These are phyloP conservation scores for Protomyctophum bolini DNA, from an alignment of 2,113 vertebrate species.

Conservation along the genomic window DNA sequence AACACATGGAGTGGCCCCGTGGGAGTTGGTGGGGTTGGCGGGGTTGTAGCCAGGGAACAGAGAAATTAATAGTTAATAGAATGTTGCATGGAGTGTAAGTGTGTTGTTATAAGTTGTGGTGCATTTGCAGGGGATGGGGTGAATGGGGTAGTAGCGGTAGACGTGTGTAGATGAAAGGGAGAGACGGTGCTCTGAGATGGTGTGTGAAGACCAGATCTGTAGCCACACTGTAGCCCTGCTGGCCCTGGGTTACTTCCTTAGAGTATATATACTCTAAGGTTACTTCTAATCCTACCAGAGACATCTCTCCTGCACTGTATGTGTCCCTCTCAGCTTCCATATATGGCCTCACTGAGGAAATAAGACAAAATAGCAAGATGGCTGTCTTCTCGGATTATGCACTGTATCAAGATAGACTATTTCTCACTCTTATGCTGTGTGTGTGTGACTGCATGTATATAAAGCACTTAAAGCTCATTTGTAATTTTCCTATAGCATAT, in stretches of 20 bases:
- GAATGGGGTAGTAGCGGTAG: conserved; percentile 29
- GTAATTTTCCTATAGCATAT: conserved; percentile 2
- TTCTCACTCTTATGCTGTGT: conserved; percentile 55
- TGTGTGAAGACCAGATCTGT: conserved; percentile 49
- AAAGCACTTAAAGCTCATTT: conserved; percentile 15
- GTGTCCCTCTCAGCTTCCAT: conserved; percentile 64
- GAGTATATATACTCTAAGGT: too few relatives aligned
- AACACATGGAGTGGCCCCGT: conserved; percentile 50
- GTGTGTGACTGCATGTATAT: conserved; percentile 72
- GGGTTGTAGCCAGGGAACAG: conserved; percentile 53
- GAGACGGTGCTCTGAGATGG: conserved; percentile 20
- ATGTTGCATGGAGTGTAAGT: conserved; percentile 64
- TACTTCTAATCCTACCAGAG: conserved; percentile 63
- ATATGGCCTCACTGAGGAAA: conserved; percentile 60
- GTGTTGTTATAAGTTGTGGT: conserved; percentile 50
- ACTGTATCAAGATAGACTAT: conserved; percentile 43
- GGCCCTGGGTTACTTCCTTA: conserved; percentile 54
- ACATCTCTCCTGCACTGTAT: conserved; percentile 27
- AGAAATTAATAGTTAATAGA: conserved; percentile 74
- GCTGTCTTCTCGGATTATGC: conserved; percentile 42
- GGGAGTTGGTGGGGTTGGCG: conserved; percentile 37
- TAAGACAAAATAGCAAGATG: conserved; percentile 51
- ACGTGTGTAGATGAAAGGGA: conserved; percentile 45
- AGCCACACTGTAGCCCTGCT: conserved; percentile 66
- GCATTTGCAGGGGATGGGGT: conserved; percentile 54